Evolutionary conservation across 2,888 invertebrate genomes (phyloP), one percentile per base, ranked within the genome.

Genomic region (Drosophila mettleri): DNA sequence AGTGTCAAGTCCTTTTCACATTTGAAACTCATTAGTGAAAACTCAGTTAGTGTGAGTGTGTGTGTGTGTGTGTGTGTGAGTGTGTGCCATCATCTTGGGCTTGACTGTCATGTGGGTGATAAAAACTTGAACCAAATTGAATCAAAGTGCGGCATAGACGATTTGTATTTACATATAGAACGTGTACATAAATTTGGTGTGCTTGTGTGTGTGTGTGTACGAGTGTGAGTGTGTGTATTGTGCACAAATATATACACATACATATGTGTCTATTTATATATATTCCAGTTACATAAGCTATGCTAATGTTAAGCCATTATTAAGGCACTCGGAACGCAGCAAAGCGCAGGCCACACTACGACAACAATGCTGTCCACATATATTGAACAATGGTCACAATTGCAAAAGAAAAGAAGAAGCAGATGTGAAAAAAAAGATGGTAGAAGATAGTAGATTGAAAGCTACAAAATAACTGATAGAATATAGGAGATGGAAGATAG

Each of bases 21-120:
- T 84, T 86, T 78, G 67, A 81, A 83, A 83, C 83, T 83, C 83
- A 83, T 83, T 83, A 83, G 83, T 75, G 74, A 41, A 69, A 74
- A 57, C 55, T 48, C 54, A 58, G 36, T 60, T 22, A 41, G 41
- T 43, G 39, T 51, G 67, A 16, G 49, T 16, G 46, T 31, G 22
- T 29, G 31, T 52, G 52, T 46, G 12, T 54, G 18, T 49, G 18
- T 16, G 31, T 22, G 34, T 39, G 57, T 6, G 48, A 51, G 61
- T 48, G 55, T 38, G 22, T 46, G 46, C 20, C 64, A 61, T 62
- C 67, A 54, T 61, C 67, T 76, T 55, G 43, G 36, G 36, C 31
- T 49, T 58, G 61, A 60, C 51, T 71, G 62, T 45, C 59, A 33
- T 48, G 59, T 31, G 68, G 48, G 71, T 52, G 59, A 71, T 73